Base-by-base conservation (phyloP, 2,113 vertebrate species). In the Brachirus orientalis region DNA sequence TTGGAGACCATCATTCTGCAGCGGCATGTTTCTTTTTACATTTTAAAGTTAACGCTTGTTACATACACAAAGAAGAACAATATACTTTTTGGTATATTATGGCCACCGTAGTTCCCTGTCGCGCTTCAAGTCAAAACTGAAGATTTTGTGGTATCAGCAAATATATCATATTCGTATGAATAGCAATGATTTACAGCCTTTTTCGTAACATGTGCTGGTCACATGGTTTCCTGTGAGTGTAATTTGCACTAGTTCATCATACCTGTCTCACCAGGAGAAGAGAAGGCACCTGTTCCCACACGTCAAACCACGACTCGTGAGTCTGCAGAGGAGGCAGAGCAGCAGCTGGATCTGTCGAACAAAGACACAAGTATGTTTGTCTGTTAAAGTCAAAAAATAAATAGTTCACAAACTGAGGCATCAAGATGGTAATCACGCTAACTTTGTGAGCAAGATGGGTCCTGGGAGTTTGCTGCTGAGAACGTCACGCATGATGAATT, bases 321-420 rank as follows among this genome's bases (percentile, higher is more conserved):
- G 64, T 44, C 40, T 13, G 14, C 20, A 17, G 6, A 57, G 20
- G 50, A 14, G 22, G 35, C 38, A 28, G 17, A 48, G 50, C 46
- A 65, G 50, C 46, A 63, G 47, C 58, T 65, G 41, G 54, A 64
- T 33, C 66, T 66, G 55, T 68, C 19, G 40, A 1, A 58, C 17
- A 53, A 63, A 55, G n/a, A 28, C 41, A 63, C 22, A 50, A 18
- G 13, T 0, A 10, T 19, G 50, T 48, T 10, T 36, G 10, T 11
- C 11, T n/a, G n/a, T n/a, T n/a, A n/a, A 7, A 40, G 37, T 70
- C 6, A 52, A 43, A 38, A 33, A 67, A 44, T 1, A 46, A 70
- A 22, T 6, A 59, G 10, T 54, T 72, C 47, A 63, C 10, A 57
- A 61, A 69, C 46, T 19, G 10, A 46, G 44, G n/a, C 16, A 55